These are phyloP conservation scores for Pseudococcus viburni DNA, from an alignment of 2,888 invertebrate genomes.

Conservation along the genomic window DNA sequence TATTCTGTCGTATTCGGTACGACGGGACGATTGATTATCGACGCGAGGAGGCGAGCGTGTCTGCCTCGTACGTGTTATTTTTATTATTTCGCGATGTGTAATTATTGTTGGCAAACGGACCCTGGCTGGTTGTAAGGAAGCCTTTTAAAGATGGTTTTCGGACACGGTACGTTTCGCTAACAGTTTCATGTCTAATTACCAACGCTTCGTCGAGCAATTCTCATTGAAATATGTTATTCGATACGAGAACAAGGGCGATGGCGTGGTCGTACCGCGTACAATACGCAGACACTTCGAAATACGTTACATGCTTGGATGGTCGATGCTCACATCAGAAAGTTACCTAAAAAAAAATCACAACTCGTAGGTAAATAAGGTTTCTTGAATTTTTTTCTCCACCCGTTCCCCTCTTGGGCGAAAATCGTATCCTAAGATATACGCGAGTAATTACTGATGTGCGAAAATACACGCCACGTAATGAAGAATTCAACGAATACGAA, in stretches of 20 bases:
- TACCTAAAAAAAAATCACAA: background rate
- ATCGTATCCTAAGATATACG: background rate
- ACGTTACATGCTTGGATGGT: constrained; percentile 41
- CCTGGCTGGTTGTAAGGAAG: constrained; percentile 32
- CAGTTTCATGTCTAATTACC: constrained; percentile 56
- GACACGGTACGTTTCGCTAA: constrained; percentile 49
- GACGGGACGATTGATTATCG: constrained; percentile 19
- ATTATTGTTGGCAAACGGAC: constrained; percentile 39
- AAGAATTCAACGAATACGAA: background rate
- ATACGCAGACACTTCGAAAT: background rate
- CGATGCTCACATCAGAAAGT: constrained; percentile 4
- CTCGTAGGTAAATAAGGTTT: constrained; percentile 17
- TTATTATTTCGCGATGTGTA: constrained; percentile 26
- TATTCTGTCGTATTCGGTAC: constrained; percentile 2
- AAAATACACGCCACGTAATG: constrained; percentile 36
- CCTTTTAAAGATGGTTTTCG: constrained; percentile 43
- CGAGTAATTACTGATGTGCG: constrained; percentile 28
- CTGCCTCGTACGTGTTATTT: constrained; percentile 14
- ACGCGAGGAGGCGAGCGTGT: background rate
- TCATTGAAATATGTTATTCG: constrained; percentile 55
- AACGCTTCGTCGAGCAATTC: constrained; percentile 56
- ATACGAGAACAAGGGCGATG: constrained; percentile 15
- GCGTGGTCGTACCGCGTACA: background rate
- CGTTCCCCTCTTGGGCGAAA: background rate
- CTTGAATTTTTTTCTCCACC: constrained; percentile 2